These are phyloP conservation scores for Stictonetta naevosa DNA, from an alignment of 2,113 vertebrate genomes.

Conservation along the genomic window DNA sequence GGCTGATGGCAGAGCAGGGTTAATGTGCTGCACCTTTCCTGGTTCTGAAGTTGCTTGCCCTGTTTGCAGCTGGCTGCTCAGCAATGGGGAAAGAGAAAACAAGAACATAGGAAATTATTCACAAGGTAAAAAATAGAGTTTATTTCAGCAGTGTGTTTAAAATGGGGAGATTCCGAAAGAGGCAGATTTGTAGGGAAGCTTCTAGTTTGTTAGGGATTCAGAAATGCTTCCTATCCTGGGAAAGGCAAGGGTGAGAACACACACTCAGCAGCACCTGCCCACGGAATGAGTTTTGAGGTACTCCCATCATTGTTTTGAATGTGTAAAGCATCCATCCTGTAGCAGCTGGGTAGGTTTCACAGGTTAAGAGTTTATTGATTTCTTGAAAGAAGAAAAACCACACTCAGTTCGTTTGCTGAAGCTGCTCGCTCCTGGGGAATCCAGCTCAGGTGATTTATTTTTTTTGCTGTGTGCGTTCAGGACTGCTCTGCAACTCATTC, in stretches of 20 bases:
- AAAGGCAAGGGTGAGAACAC: neutral
- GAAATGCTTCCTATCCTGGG: neutral
- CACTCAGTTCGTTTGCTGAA: rapidly evolving
- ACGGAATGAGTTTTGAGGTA: neutral
- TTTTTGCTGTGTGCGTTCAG: rapidly evolving
- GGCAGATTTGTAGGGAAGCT: rapidly evolving
- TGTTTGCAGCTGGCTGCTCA: neutral
- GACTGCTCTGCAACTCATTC: neutral
- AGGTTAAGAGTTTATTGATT: neutral
- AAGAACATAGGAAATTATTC: neutral
- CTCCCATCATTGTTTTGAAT: rapidly evolving
- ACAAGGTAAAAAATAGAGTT: neutral
- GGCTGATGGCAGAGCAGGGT: neutral
- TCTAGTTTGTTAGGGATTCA: neutral
- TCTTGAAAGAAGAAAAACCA: neutral
- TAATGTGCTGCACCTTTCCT: neutral
- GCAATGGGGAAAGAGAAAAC: neutral
- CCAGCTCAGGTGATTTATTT: neutral
- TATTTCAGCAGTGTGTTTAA: neutral
- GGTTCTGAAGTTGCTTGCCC: too few species aligned
- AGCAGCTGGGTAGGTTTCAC: neutral
- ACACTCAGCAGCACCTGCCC: rapidly evolving
- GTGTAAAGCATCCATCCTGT: rapidly evolving
- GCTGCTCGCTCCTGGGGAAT: neutral
- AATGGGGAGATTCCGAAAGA: rapidly evolving